Conservation (phyloP, 2,113 vertebrate genomes). For the Nycticebus coucang region DNA sequence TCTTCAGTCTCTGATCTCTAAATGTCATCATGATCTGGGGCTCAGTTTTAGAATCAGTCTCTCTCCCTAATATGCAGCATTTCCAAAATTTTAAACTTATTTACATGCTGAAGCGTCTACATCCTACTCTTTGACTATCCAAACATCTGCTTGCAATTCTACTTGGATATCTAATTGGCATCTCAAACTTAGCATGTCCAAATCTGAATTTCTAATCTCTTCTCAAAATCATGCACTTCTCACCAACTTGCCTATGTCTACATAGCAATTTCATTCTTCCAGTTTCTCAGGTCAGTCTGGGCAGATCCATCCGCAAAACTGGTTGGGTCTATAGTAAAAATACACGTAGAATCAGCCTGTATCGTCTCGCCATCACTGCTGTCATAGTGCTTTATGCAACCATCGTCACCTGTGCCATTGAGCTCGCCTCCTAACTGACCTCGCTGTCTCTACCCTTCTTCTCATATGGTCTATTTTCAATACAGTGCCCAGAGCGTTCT, state of each 20-base stretch:
- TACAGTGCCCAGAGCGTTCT: not conserved
- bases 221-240: not conserved
- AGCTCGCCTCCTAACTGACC: not conserved
- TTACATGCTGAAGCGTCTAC: not conserved
- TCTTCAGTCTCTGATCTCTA: not conserved
- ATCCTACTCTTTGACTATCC: not conserved
- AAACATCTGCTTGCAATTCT: not conserved
- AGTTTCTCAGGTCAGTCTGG: conserved; percentile 23
- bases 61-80: not conserved
- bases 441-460: not conserved
- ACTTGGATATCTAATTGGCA: not conserved
- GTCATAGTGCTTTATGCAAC: not conserved
- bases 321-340: not conserved
- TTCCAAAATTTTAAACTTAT: not conserved
- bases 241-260: not conserved
- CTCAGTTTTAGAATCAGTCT: not conserved
- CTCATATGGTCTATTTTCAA: not conserved
- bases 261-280: conserved; percentile 18
- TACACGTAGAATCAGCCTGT: not conserved
- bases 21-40: not conserved
- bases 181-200: not conserved
- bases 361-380: not conserved
- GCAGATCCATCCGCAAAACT: not conserved
- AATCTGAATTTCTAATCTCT: not conserved
- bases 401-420: not conserved